Conservation (phyloP, 2,113 vertebrate species). For the Halichoeres trimaculatus region DNA sequence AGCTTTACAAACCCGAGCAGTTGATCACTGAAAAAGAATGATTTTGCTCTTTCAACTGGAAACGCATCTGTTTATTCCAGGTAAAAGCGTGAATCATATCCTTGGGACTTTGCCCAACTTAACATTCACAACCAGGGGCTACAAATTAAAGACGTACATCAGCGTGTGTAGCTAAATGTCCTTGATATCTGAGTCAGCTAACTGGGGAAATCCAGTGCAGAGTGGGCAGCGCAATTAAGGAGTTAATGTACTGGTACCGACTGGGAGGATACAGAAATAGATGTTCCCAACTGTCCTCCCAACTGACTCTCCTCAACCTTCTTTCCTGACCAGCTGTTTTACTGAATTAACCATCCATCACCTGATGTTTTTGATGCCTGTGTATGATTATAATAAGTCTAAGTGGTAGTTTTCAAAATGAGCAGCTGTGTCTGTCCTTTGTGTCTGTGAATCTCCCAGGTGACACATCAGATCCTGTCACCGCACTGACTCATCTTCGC, state of each 20-base stretch:
- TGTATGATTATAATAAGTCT: background rate
- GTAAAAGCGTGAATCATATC: background rate
- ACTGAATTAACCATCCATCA: constrained; percentile 54
- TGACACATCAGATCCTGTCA: constrained; percentile 69
- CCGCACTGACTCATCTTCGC: constrained; percentile 39
- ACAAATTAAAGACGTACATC: background rate
- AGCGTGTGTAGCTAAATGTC: background rate
- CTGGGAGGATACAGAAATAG: constrained; percentile 48
- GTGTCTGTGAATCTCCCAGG: constrained; percentile 49
- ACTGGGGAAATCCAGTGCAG: constrained; percentile 13
- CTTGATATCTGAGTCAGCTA: constrained; percentile 41
- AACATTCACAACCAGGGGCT: constrained; percentile 11
- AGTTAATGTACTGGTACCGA: constrained; percentile 52
- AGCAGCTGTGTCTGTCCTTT: constrained; percentile 56
- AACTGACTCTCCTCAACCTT: constrained; percentile 27
- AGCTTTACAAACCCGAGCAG: too few relatives aligned
- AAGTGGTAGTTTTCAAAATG: constrained; percentile 43
- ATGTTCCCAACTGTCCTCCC: constrained; percentile 35
- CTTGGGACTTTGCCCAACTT: constrained; percentile 1
- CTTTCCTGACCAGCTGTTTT: constrained; percentile 57
- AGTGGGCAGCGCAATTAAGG: constrained; percentile 32
- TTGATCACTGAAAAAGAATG: too few relatives aligned
- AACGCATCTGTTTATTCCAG: background rate
- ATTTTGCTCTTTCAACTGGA: too few relatives aligned
- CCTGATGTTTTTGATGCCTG: constrained; percentile 30